These are phyloP conservation scores for Tuberolachnus salignus DNA, from an alignment of 2,888 invertebrate species.

Conservation along the genomic window DNA sequence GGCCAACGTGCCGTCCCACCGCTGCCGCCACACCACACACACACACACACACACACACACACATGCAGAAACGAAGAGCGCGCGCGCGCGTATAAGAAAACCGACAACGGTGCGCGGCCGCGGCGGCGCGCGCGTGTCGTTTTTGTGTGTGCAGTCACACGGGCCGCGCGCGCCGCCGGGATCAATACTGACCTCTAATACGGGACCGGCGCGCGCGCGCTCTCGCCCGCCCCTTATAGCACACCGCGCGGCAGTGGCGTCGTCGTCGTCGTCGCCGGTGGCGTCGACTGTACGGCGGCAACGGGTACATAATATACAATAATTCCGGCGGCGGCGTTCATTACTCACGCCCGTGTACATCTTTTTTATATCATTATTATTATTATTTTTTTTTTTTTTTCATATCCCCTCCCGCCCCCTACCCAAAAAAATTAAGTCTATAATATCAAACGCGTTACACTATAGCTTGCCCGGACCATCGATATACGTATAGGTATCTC, in stretches of 20 bases:
- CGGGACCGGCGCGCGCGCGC: conserved; percentile 47
- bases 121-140: conserved; percentile 36
- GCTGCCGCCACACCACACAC: not conserved
- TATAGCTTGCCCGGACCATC: no score
- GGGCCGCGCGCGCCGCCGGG: conserved; percentile 52
- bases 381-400: not conserved
- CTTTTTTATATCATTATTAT: not conserved
- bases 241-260: not conserved
- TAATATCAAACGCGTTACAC: not conserved
- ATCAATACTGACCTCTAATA: conserved; percentile 55
- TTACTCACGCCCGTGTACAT: no score
- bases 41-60: no score
- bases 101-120: conserved; percentile 36
- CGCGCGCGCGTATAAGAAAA: conserved; percentile 30
- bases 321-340: not conserved
- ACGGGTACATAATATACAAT: not conserved
- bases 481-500: no score
- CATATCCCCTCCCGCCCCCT: not conserved
- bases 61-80: not conserved
- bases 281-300: conserved; percentile 21
- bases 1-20: not conserved
- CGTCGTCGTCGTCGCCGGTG: not conserved
- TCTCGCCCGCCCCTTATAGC: conserved; percentile 3
- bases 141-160: conserved; percentile 46
- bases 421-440: not conserved